Percentiles rank a stretch among this genome's conserved stretches.
phyloP scores from a whole-genome alignment of 1,140 invertebrate species.

The Eufriesea mexicana region DNA sequence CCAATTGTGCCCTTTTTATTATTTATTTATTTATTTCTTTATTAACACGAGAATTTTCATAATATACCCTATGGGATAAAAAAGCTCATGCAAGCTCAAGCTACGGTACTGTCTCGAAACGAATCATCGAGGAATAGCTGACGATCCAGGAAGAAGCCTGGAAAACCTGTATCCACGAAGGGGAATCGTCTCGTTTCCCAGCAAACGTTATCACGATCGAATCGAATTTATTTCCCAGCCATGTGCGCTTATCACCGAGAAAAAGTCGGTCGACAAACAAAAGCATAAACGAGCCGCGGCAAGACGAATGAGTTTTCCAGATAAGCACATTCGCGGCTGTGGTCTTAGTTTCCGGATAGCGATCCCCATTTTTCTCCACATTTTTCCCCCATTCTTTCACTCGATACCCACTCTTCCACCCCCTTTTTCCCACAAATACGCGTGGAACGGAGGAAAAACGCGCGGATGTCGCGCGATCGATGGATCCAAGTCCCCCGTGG shows the following conservation, averaged over 20 bases:
- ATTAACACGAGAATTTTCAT: too few relatives aligned
- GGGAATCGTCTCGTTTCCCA: background rate
- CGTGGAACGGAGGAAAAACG: too few relatives aligned
- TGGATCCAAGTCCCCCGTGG: background rate
- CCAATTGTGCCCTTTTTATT: too few relatives aligned
- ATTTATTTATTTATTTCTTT: too few relatives aligned
- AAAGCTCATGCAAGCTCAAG: too few relatives aligned
- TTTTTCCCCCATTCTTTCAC: background rate
- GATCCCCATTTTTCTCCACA: background rate
- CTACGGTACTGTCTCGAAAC: too few relatives aligned
- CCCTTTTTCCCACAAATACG: background rate
- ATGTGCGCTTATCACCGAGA: background rate
- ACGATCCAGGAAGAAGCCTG: too few relatives aligned
- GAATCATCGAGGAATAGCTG: too few relatives aligned
- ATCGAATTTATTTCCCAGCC: slow-evolving; percentile 7
- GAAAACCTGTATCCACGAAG: background rate
- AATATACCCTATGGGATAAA: too few relatives aligned
- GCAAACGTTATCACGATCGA: background rate
- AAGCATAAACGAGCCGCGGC: background rate
- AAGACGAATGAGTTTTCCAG: background rate
- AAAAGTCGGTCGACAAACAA: slow-evolving; percentile 19
- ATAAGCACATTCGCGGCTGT: background rate
- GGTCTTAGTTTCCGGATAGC: background rate
- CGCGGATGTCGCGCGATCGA: background rate
- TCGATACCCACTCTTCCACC: background rate